A percentile compares a stretch with the other conserved stretches of the same genome.
phyloP scores from a whole-genome alignment of 2,797 vertebrate species.

The Brachyalestes nurse region DNA sequence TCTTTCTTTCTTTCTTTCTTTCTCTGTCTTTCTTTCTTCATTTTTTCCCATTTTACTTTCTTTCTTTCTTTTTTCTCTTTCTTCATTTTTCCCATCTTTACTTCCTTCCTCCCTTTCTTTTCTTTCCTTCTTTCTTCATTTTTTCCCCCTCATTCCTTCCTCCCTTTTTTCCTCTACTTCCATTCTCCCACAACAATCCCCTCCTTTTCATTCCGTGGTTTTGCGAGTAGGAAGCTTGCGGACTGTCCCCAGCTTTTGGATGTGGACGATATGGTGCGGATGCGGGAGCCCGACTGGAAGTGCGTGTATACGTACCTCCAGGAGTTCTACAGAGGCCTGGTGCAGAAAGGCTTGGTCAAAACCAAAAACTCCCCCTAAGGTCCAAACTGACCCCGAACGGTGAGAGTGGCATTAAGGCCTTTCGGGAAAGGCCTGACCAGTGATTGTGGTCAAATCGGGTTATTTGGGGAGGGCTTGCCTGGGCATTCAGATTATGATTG shows the following conservation, averaged over 20 bases:
- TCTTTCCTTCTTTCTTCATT: constrained; percentile 62
- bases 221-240: constrained; percentile 89
- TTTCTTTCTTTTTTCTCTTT: constrained; percentile 40
- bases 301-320: constrained; percentile 99
- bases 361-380: constrained; percentile 94
- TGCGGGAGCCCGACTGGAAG: constrained; percentile 99
- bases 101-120: constrained; percentile 25
- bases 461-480: too few species aligned
- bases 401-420: constrained; percentile 81
- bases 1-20: too few species aligned
- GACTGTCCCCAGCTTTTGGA: constrained; percentile 99
- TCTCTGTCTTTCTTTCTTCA: too few species aligned
- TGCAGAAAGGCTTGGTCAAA: constrained; percentile 99
- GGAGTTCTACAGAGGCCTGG: constrained; percentile 99
- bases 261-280: constrained; percentile 99
- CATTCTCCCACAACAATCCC: neutral
- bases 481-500: neutral
- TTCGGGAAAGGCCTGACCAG: neutral
- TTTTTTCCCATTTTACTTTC: too few species aligned
- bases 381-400: constrained; percentile 69
- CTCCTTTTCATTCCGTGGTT: constrained; percentile 56
- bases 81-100: too few species aligned
- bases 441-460: neutral
- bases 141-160: constrained; percentile 47
- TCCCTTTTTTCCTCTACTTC: neutral